Conservation (phyloP, 1,140 invertebrate genomes). For the Musca vetustissima region DNA sequence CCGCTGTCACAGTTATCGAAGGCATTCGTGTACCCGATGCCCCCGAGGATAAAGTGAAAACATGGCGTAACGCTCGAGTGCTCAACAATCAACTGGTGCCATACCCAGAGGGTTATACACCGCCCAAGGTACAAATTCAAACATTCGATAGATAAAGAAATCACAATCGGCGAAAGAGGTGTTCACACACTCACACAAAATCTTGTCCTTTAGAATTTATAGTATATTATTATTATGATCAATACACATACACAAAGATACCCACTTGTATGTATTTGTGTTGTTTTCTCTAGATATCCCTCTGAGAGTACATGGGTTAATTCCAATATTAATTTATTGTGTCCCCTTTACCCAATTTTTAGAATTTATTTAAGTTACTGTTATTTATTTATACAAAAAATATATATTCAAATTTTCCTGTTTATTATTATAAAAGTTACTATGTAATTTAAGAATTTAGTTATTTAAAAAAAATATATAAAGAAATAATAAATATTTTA, state of each 20-base stretch:
- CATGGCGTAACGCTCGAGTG: slow-evolving; percentile 83
- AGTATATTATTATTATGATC: too few relatives aligned
- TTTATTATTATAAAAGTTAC: slow-evolving; percentile 5
- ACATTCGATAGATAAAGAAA: slow-evolving; percentile 45
- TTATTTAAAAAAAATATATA: slow-evolving; percentile 3
- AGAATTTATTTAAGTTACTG: not conserved
- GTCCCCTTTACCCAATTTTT: not conserved
- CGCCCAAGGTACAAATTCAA: slow-evolving; percentile 58
- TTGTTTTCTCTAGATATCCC: too few relatives aligned
- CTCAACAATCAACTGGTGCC: slow-evolving; percentile 77
- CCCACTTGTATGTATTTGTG: not conserved
- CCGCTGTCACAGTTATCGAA: slow-evolving; percentile 67
- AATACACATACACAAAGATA: too few relatives aligned
- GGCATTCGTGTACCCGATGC: slow-evolving; percentile 81
- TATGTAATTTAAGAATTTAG: slow-evolving; percentile 13
- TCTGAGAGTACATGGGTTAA: not conserved
- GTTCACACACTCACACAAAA: too few relatives aligned
- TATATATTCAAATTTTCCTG: not conserved
- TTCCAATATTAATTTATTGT: not conserved
- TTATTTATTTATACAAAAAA: slow-evolving; percentile 12
- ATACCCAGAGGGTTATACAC: slow-evolving; percentile 67
- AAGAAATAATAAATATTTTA: slow-evolving; percentile 11
- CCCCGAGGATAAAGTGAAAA: slow-evolving; percentile 73
- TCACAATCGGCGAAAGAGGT: too few relatives aligned
- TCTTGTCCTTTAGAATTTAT: too few relatives aligned